Percentiles rank a stretch among this genome's conserved stretches.
Evolutionary conservation across 2,888 invertebrate species (phyloP).

Genomic region (Oasisia sp.): DNA sequence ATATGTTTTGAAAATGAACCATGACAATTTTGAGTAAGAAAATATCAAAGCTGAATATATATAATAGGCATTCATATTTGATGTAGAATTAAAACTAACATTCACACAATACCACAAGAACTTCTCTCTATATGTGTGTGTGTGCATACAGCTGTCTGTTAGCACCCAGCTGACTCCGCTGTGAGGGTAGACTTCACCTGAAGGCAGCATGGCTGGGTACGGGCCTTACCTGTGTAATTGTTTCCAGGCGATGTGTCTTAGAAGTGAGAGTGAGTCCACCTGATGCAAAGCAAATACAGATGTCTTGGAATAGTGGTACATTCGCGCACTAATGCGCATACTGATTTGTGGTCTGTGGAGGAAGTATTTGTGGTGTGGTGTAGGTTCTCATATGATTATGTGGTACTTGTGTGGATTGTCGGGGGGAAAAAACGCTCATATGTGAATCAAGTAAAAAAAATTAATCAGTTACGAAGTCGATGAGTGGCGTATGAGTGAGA

Average conservation of each 20-base stretch:
- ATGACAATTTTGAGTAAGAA: too few species aligned
- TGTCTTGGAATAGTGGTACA: neutral
- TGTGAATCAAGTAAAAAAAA: too few species aligned
- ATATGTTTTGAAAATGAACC: too few species aligned
- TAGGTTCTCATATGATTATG: neutral
- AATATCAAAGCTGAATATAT: too few species aligned
- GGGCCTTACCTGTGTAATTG: neutral
- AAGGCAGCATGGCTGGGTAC: neutral
- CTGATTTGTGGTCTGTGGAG: neutral
- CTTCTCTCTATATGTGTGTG: neutral
- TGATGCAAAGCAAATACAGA: neutral
- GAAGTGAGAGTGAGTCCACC: neutral
- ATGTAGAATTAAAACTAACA: neutral
- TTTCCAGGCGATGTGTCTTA: neutral
- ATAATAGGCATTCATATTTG: neutral
- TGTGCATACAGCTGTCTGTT: neutral
- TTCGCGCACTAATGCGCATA: neutral
- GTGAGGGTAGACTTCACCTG: neutral
- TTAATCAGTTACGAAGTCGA: too few species aligned
- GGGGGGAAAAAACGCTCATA: too few species aligned
- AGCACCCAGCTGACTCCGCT: neutral
- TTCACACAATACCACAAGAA: neutral
- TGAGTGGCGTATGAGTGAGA: too few species aligned
- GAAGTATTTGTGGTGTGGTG: neutral
- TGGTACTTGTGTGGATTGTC: too few species aligned